Conservation (phyloP, 2,888 invertebrate species). For the Barypeithes pellucidus region DNA sequence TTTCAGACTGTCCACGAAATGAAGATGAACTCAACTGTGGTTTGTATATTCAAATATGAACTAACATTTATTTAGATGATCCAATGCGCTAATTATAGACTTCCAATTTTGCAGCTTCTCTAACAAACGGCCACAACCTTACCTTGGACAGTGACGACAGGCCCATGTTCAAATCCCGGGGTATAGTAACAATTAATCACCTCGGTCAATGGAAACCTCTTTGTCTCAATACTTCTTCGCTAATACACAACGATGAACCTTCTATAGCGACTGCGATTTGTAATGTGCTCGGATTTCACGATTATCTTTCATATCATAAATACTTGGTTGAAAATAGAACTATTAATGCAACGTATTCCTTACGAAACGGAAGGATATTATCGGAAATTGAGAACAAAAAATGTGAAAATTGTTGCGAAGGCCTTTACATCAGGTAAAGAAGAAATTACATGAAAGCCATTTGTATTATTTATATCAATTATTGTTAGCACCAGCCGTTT, state of each 20-base stretch:
- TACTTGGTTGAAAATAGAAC: slow-evolving; percentile 56
- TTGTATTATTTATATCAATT: background rate
- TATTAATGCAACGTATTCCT: slow-evolving; percentile 21
- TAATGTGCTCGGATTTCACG: slow-evolving; percentile 79
- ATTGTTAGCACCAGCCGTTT: background rate
- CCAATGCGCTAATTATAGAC: background rate
- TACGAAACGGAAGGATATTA: slow-evolving; percentile 18
- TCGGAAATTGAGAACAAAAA: slow-evolving; percentile 9
- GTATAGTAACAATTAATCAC: slow-evolving; percentile 77
- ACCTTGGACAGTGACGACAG: slow-evolving; percentile 75
- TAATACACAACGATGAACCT: slow-evolving; percentile 68
- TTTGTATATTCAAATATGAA: slow-evolving; percentile 70
- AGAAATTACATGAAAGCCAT: background rate
- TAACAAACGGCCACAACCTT: slow-evolving; percentile 78
- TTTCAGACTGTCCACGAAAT: slow-evolving; percentile 77
- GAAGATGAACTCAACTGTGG: slow-evolving; percentile 89
- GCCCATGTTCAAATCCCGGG: slow-evolving; percentile 73
- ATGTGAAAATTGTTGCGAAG: slow-evolving; percentile 68
- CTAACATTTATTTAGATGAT: too few species aligned
- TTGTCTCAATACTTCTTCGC: slow-evolving; percentile 78
- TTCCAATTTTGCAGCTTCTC: slow-evolving; percentile 73
- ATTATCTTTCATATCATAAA: slow-evolving; percentile 62
- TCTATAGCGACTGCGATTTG: slow-evolving; percentile 77
- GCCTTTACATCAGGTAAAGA: slow-evolving; percentile 71
- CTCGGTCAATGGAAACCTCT: slow-evolving; percentile 78